phyloP scores from a whole-genome alignment of 1,140 invertebrate genomes.

The Drosophila arawakana region DNA sequence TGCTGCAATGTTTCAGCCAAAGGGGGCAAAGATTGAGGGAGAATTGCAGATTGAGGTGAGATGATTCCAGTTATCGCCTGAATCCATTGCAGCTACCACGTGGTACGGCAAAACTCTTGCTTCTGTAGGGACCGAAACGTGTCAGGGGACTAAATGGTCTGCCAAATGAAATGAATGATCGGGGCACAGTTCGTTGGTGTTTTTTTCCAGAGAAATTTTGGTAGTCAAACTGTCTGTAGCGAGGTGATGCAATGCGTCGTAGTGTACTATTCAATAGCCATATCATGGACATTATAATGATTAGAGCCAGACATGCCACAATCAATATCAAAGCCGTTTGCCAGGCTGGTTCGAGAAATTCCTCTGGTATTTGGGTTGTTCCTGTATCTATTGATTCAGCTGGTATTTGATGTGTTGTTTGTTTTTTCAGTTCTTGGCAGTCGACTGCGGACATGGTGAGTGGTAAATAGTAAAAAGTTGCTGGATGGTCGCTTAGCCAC shows the following conservation, averaged over 20 bases:
- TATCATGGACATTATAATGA: slow-evolving; percentile 18
- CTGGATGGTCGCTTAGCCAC: slow-evolving; percentile 48
- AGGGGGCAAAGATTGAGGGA: not conserved
- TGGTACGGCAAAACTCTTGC: slow-evolving; percentile 3
- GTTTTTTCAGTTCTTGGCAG: slow-evolving; percentile 48
- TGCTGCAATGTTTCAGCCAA: not conserved
- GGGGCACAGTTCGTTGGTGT: not conserved
- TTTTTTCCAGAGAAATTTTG: not conserved
- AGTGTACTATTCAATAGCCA: slow-evolving; percentile 23
- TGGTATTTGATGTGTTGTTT: slow-evolving; percentile 27
- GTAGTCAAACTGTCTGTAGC: not conserved
- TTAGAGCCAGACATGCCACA: not conserved
- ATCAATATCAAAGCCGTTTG: slow-evolving; percentile 4
- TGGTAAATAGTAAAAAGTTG: slow-evolving; percentile 27
- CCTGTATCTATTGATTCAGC: not conserved
- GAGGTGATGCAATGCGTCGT: slow-evolving; percentile 1
- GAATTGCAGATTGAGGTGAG: not conserved
- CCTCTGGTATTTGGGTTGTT: not conserved
- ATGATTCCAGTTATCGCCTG: slow-evolving; percentile 6
- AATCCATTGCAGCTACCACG: not conserved
- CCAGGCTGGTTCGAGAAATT: not conserved
- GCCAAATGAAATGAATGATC: slow-evolving; percentile 40
- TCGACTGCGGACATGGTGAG: slow-evolving; percentile 52
- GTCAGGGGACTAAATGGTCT: slow-evolving; percentile 1
- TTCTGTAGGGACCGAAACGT: slow-evolving; percentile 19